A percentile compares a stretch with the other conserved stretches of the same genome.
Conservation (phyloP, 2,888 invertebrate species). For the Stegophylla sp. region DNA sequence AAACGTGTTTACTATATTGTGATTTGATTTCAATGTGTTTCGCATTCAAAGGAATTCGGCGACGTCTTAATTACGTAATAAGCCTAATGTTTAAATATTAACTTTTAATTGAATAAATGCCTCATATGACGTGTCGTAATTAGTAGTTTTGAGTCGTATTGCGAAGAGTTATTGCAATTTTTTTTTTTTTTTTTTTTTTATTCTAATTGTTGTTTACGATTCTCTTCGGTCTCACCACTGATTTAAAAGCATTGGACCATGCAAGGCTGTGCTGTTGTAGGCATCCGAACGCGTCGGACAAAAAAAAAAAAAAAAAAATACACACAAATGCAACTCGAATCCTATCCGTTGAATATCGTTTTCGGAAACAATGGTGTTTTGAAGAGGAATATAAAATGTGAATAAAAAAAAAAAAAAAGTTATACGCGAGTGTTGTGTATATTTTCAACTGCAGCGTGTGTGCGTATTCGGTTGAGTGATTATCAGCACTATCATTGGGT, state of each 20-base stretch:
- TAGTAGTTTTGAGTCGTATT: too few species aligned
- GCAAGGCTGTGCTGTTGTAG: constrained; percentile 50
- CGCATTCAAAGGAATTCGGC: too few species aligned
- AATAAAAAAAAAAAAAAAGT: constrained; percentile 22
- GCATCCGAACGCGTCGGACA: constrained; percentile 8
- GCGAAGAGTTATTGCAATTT: too few species aligned
- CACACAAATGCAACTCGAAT: constrained; percentile 5
- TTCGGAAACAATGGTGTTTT: constrained; percentile 30
- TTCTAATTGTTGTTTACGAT: constrained; percentile 40
- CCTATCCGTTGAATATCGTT: constrained; percentile 16
- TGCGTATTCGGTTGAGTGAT: constrained; percentile 34
- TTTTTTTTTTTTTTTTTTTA: neutral
- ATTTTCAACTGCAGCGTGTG: neutral
- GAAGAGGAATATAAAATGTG: neutral
- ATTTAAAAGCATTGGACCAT: constrained; percentile 45
- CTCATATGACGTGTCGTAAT: too few species aligned
- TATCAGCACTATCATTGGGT: constrained; percentile 1
- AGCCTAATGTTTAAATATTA: too few species aligned
- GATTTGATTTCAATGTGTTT: too few species aligned
- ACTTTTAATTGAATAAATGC: too few species aligned
- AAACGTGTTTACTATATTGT: too few species aligned
- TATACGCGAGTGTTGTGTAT: neutral
- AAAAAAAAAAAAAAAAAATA: constrained; percentile 13
- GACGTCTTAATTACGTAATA: too few species aligned
- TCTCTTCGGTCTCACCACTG: constrained; percentile 32